A percentile compares a stretch with the other conserved stretches of the same genome.
These are phyloP conservation scores for Drosophila affinis DNA, from an alignment of 2,888 invertebrate species.

Conservation along the genomic window DNA sequence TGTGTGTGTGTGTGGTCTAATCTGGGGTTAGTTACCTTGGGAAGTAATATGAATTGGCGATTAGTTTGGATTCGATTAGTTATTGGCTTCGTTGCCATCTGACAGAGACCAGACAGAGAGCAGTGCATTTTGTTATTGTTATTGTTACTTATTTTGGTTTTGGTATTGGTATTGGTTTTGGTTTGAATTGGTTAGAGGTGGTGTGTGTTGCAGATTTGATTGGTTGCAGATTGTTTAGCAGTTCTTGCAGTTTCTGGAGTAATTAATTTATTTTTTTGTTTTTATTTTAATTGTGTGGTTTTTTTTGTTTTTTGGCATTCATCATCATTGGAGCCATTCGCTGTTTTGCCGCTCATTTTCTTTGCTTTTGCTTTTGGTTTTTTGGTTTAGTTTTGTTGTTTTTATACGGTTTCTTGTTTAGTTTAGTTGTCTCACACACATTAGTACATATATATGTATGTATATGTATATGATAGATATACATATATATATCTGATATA, in stretches of 20 bases:
- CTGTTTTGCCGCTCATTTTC: conserved; percentile 10
- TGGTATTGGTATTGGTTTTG: conserved; percentile 13
- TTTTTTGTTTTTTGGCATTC: conserved; percentile 17
- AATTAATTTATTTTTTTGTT: background rate
- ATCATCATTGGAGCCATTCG: conserved; percentile 18
- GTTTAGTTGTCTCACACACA: background rate
- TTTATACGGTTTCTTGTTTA: conserved; percentile 13
- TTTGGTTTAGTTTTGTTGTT: conserved; percentile 9
- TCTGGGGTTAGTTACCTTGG: conserved; percentile 77
- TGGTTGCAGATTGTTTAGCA: conserved; percentile 1
- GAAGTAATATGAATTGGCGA: conserved; percentile 75
- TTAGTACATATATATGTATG: background rate
- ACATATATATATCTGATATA: background rate
- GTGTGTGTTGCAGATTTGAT: background rate
- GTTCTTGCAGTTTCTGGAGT: conserved; percentile 8
- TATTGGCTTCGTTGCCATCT: conserved; percentile 58
- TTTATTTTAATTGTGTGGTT: conserved; percentile 11
- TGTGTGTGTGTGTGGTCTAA: conserved; percentile 37
- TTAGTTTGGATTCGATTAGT: conserved; percentile 61
- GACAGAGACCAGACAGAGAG: conserved; percentile 46
- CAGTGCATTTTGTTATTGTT: conserved; percentile 38
- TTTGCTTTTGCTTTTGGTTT: conserved; percentile 18
- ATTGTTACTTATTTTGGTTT: conserved; percentile 9
- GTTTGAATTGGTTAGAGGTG: conserved; percentile 8
- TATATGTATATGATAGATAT: background rate